Base-by-base conservation (phyloP, 2,888 invertebrate genomes). In the Xylota segnis region DNA sequence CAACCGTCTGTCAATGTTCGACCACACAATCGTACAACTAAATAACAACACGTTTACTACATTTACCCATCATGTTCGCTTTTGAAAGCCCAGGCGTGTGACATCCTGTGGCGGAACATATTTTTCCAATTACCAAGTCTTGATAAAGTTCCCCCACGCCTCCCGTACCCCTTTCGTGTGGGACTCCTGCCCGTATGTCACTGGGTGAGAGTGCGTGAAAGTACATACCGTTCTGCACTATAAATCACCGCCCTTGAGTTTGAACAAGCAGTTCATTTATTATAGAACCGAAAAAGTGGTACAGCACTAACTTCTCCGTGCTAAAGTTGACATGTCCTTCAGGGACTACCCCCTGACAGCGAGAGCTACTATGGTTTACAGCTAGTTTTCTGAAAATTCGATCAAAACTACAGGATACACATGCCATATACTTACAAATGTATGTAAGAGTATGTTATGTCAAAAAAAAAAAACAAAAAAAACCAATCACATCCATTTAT, bases 211-310 rank as follows among this genome's bases (percentile, higher is more conserved):
- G 56, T 59, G 14, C 29, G 34, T 59, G 63, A 50, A 65, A 65
- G 23, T 43, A 59, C 47, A 23, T 43, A 59, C 47, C 56, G 37
- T 43, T 34, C 18, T 72, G n/a, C 43, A 65, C 66, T 66, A 23
- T 83, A 59, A 77, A 77, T 72, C 65, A 75, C 54, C 47, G 54
- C 45, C 52, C 45, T 54, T 77, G 66, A 71, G 65, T 54, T 66
- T 63, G 54, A 61, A 72, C 77, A 54, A 77, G 61, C 52, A 77
- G 77, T 83, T 77, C 72, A 83, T 83, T 68, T 77, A 83, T 83
- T 77, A 77, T 72, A 47, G 52, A 47, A 66, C 72, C 45, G 10
- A 72, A 66, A 61, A 58, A 61, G 66, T 59, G 50, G 66, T 45
- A 61, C 58, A 37, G 50, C 27, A 71, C 58, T 27, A 59, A 71